Conservation (phyloP, 2,797 vertebrate genomes). For the Poeciliopsis presidionis region DNA sequence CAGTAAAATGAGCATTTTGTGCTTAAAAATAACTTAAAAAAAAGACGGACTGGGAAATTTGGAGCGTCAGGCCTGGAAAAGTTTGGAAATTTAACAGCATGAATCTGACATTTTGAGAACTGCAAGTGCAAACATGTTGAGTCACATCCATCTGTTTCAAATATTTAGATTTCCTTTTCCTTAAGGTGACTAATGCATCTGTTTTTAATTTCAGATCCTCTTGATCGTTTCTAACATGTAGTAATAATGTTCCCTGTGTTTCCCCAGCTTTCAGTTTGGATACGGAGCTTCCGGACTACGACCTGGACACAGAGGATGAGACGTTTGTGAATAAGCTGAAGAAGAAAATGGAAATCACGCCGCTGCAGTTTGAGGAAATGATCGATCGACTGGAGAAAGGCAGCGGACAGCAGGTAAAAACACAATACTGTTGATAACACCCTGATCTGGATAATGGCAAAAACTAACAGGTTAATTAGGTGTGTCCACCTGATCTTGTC, state of each 20-base stretch:
- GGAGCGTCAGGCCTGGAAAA: neutral
- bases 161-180: neutral
- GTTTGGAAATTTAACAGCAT: neutral
- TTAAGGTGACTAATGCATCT: neutral
- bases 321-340: constrained; percentile 98
- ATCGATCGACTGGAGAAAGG: constrained; percentile 98
- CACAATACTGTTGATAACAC: neutral
- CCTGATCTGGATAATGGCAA: no score
- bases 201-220: neutral
- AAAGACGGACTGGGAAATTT: neutral
- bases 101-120: neutral
- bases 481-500: neutral
- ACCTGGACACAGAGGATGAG: constrained; percentile 97
- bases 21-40: neutral
- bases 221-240: neutral
- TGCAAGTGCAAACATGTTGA: neutral
- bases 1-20: neutral
- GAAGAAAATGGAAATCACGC: constrained; percentile 97
- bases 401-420: constrained; percentile 98
- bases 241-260: constrained; percentile 8
- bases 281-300: constrained; percentile 97
- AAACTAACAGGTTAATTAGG: neutral
- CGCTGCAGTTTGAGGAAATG: constrained; percentile 98
- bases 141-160: neutral
- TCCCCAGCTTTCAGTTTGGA: constrained; percentile 97